A percentile compares a stretch with the other conserved stretches of the same genome.
Conservation (phyloP, 2,797 vertebrate genomes). For the Sebastes wilsoni region DNA sequence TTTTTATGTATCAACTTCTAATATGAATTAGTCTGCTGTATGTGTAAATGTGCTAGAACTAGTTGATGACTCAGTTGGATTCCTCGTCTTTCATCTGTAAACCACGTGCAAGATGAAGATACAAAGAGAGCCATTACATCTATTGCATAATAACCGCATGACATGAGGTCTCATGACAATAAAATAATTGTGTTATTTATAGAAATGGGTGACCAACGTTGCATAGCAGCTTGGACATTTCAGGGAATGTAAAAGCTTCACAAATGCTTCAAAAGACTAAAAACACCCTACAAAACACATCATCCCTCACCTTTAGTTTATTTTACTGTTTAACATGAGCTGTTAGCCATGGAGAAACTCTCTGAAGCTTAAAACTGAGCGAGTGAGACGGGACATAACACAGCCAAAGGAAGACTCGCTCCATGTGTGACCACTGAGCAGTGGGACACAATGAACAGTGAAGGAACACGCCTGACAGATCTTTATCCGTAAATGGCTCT, state of each 20-base stretch:
- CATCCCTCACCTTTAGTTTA: neutral
- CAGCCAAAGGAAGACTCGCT: constrained; percentile 11
- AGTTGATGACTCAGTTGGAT: constrained; percentile 29
- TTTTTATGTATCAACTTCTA: neutral
- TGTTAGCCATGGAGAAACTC: neutral
- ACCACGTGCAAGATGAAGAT: neutral
- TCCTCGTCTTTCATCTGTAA: constrained; percentile 23
- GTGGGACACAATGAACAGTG: constrained; percentile 19
- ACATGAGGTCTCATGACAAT: constrained; percentile 38
- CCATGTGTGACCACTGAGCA: constrained; percentile 46
- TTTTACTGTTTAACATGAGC: neutral
- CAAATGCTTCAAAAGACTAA: neutral
- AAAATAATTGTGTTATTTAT: constrained; percentile 38
- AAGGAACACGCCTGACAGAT: constrained; percentile 58
- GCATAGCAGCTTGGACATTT: neutral
- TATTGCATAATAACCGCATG: constrained; percentile 34
- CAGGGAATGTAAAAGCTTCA: constrained; percentile 4
- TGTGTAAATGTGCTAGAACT: constrained; percentile 1
- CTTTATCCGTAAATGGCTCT: constrained; percentile 60
- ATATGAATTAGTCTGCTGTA: neutral
- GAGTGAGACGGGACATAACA: neutral
- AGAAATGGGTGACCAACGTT: constrained; percentile 30
- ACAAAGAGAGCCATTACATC: constrained; percentile 17
- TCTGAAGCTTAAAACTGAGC: neutral
- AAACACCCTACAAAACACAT: neutral